Conservation (phyloP, 92 coral and sea anemone genomes). For the Nematostella vectensis region DNA sequence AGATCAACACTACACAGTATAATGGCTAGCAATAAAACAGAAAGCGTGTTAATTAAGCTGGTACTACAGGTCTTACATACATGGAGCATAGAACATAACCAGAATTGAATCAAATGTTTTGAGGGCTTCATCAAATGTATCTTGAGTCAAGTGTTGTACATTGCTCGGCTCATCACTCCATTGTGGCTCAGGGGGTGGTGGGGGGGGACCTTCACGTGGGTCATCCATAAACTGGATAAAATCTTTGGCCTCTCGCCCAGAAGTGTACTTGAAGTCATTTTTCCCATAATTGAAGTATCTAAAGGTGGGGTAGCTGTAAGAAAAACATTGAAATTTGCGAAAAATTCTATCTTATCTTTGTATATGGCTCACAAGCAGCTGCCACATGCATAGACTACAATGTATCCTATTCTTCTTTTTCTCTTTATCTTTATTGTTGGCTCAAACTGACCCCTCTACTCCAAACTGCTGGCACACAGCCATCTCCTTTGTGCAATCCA, state of each 20-base stretch:
- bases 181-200: constrained; percentile 83
- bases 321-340: neutral
- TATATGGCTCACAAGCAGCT: neutral
- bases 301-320: constrained; percentile 78
- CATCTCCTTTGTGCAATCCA: constrained; percentile 78
- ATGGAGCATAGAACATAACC: constrained; percentile 98
- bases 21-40: too few species aligned
- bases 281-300: constrained; percentile 92
- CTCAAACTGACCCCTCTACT: constrained; percentile 59
- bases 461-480: constrained; percentile 63
- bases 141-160: constrained; percentile 77
- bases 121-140: constrained; percentile 61
- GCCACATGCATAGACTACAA: too few species aligned
- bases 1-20: neutral
- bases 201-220: constrained; percentile 86
- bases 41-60: too few species aligned
- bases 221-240: constrained; percentile 88
- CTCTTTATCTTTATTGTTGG: neutral
- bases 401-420: neutral
- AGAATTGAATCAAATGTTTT: constrained; percentile 72
- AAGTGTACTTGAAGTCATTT: constrained; percentile 82
- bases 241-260: constrained; percentile 84
- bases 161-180: constrained; percentile 85
- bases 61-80: constrained; percentile 30
- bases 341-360: neutral